Conservation (phyloP, 2,797 vertebrate species). For the Buceros bicornis region DNA sequence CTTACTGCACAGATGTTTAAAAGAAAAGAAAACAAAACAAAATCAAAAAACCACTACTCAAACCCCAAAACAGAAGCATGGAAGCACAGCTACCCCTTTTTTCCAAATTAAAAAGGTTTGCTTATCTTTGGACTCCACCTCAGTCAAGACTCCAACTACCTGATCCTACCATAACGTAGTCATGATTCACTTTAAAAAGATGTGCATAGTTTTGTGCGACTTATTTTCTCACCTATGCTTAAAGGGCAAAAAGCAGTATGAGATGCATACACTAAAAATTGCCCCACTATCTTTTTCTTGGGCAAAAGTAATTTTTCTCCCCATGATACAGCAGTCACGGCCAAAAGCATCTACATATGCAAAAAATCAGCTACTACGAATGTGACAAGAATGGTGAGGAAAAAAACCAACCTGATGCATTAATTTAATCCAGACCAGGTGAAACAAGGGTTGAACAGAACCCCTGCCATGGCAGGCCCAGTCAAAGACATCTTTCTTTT, state of each 20-base stretch:
- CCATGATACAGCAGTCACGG: background rate
- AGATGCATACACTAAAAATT: background rate
- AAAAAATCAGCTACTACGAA: background rate
- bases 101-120: background rate
- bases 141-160: background rate
- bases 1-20: background rate
- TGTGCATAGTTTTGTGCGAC: background rate
- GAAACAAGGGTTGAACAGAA: background rate
- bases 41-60: background rate
- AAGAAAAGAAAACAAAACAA: background rate
- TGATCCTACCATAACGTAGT: background rate
- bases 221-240: background rate
- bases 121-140: background rate
- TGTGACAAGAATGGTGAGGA: background rate
- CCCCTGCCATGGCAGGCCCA: background rate
- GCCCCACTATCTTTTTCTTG: background rate
- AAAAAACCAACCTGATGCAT: background rate
- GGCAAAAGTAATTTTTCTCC: accelerated
- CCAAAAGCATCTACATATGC: background rate
- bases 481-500: background rate
- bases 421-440: background rate
- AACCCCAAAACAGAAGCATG: background rate
- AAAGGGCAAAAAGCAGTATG: background rate
- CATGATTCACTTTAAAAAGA: background rate
- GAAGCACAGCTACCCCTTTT: background rate